Percentiles rank a stretch among this genome's conserved stretches.
Conservation (phyloP, 2,113 vertebrate species). For the Pachycephala philippinensis region DNA sequence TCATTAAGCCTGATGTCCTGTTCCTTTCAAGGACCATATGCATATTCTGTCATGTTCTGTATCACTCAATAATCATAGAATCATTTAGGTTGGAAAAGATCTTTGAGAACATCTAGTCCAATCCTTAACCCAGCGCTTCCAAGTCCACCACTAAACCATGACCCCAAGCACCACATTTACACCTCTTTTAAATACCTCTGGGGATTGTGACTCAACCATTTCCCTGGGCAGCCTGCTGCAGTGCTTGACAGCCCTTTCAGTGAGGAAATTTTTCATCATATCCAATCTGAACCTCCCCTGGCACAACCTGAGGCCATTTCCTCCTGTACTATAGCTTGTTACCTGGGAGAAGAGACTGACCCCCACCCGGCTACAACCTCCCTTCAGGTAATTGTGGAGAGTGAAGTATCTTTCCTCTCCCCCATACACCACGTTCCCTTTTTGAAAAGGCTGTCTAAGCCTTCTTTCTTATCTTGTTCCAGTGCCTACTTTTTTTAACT, state of each 20-base stretch:
- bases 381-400: not conserved
- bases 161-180: not conserved
- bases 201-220: not conserved
- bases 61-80: not conserved
- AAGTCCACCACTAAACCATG: not conserved
- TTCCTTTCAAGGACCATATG: not conserved
- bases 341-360: not conserved
- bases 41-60: not conserved
- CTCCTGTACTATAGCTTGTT: not conserved
- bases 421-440: not conserved
- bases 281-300: not conserved
- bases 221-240: not conserved
- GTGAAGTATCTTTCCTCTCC: no score
- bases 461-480: not conserved
- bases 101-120: not conserved
- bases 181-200: not conserved
- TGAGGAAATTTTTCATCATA: not conserved
- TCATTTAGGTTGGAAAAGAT: not conserved
- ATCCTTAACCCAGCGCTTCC: rapidly evolving
- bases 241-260: not conserved
- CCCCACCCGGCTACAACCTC: not conserved
- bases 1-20: not conserved
- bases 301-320: not conserved
- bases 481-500: not conserved
- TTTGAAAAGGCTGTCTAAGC: not conserved